Percentiles rank a stretch among this genome's conserved stretches.
Conservation (phyloP, 1,140 invertebrate genomes). For the Phthorimaea operculella region DNA sequence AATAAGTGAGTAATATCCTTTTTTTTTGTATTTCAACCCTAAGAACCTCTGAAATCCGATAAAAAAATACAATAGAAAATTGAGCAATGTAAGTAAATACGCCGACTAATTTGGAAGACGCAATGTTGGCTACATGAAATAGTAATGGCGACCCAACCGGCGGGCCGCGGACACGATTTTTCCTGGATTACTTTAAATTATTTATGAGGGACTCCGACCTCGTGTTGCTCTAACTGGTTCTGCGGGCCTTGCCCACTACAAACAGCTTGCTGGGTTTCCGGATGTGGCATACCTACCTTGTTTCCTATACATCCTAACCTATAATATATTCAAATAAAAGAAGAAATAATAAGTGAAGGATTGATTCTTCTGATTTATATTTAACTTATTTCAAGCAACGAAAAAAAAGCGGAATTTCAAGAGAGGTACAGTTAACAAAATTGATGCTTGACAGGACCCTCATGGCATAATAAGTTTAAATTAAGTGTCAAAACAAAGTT, state of each 20-base stretch:
- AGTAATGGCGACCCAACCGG: slow-evolving; percentile 45
- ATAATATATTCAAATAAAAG: neutral
- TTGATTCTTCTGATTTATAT: too few species aligned
- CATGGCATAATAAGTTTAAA: too few species aligned
- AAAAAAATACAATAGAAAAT: neutral
- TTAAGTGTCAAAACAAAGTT: too few species aligned
- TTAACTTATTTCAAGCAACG: too few species aligned
- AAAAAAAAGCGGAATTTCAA: too few species aligned
- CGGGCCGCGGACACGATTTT: slow-evolving; percentile 50
- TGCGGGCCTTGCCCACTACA: neutral
- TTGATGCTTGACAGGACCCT: too few species aligned
- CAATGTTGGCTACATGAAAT: slow-evolving; percentile 41
- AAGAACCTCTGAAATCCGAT: too few species aligned
- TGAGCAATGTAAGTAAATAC: slow-evolving; percentile 7
- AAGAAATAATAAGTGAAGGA: neutral
- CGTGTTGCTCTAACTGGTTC: slow-evolving; percentile 36
- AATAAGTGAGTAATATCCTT: too few species aligned
- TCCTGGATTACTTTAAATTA: slow-evolving; percentile 62
- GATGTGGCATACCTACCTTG: neutral
- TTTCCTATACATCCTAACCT: neutral
- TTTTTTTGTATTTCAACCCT: too few species aligned
- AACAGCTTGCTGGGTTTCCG: neutral
- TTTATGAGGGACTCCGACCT: slow-evolving; percentile 61
- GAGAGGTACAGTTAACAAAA: too few species aligned
- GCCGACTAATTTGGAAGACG: slow-evolving; percentile 44